Evolutionary conservation across 2,888 invertebrate species (phyloP), one percentile per base, ranked within the genome.

Genomic region (Leptopilina syphax): DNA sequence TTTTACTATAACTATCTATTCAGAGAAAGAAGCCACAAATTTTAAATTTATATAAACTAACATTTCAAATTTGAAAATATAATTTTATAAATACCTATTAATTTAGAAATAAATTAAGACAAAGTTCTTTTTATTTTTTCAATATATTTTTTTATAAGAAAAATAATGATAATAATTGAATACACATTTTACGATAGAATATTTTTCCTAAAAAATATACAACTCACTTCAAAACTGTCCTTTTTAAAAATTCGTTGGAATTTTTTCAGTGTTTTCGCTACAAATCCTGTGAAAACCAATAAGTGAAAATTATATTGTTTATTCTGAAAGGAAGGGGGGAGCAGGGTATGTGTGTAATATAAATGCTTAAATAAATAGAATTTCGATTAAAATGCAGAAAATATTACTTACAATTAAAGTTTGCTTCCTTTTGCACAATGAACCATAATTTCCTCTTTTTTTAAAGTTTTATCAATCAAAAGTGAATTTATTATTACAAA

Each of bases 131-230:
- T 24, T 24, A 1, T 54, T 44, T 18, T 70, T 70, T 70, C 27
- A 12, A 24, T 54, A 24, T 67, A 44, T 44, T 44, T 44, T 73
- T 70, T 57, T 73, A 73, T 73, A 73, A 73, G 54, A 73, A 73
- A 73, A 27, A 27, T 54, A 70, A 7, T 54, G 54, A 34, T 57
- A 57, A 57, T 13, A 57, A 57, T 13, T 27, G 8, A 57, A 44
- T 44, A 57, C 34, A 73, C 13, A 73, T 54, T 27, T 73, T 34
- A 3, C n/a, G 54, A 73, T 6, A 27, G n/a, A 57, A 73, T 57
- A 57, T 13, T 73, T 73, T 34, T 57, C 34, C 13, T 9, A 34
- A 73, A 70, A 73, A 57, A 57, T 57, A 34, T 73, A n/a, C 57
- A 73, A 73, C 34, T 57, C 34, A 41, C 41, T 73, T 34, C 12